Percentiles rank a stretch among this genome's conserved stretches.
phyloP scores from a whole-genome alignment of 2,113 vertebrate species.

The Alces alces region DNA sequence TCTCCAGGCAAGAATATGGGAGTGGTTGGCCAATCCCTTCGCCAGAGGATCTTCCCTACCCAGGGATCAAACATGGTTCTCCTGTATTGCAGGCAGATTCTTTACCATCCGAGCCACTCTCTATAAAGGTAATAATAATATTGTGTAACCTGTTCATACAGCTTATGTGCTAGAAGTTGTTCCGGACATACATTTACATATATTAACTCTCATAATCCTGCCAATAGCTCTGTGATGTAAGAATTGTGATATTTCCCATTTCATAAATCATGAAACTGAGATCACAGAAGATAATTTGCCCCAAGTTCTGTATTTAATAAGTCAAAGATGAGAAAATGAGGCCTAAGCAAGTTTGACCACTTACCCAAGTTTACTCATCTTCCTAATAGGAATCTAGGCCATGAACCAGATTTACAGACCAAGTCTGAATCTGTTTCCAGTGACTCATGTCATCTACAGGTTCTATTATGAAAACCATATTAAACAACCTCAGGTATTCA shows the following conservation, averaged over 20 bases:
- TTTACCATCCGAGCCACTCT: not conserved
- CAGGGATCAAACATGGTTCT: not conserved
- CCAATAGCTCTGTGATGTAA: not conserved
- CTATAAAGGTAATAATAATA: not conserved
- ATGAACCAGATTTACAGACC: not conserved
- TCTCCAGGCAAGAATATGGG: not conserved
- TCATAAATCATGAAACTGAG: not conserved
- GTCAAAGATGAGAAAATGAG: not conserved
- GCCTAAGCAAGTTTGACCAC: not conserved
- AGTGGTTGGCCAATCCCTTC: not conserved
- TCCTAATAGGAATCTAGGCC: not conserved
- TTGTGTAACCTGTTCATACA: too few relatives aligned
- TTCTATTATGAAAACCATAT: not conserved
- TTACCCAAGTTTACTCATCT: not conserved
- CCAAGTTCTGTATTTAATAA: not conserved
- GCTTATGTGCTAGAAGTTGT: not conserved
- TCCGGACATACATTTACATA: not conserved
- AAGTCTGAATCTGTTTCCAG: not conserved
- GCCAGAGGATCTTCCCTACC: not conserved
- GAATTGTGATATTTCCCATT: not conserved
- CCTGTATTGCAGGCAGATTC: not conserved
- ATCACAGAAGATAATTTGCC: not conserved
- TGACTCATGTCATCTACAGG: not conserved
- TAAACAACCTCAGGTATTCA: not conserved
- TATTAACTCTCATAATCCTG: not conserved